Conservation (phyloP, 2,113 vertebrate species). For the Otis tarda region DNA sequence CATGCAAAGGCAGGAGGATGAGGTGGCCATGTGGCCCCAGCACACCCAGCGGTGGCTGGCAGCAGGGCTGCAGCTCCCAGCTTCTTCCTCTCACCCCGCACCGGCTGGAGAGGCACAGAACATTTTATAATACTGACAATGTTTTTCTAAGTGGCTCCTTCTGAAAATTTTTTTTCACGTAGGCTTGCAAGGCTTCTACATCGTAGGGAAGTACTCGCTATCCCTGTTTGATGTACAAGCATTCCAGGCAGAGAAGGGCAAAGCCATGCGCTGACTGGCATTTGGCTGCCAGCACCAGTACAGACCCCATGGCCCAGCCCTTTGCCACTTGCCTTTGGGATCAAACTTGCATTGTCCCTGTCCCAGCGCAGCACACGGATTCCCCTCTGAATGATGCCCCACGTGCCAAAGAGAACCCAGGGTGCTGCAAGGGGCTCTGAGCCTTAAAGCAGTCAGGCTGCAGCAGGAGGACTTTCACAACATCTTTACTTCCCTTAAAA, state of each 20-base stretch:
- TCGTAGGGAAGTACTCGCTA: not conserved
- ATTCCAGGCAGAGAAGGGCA: not conserved
- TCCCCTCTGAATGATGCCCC: not conserved
- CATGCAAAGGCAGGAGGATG: accelerated
- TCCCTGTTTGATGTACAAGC: not conserved
- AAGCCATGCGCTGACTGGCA: accelerated
- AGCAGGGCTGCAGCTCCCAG: not conserved
- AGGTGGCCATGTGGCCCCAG: not conserved
- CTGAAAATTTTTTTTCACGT: not conserved
- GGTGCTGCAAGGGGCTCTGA: not conserved
- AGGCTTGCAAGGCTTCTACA: accelerated
- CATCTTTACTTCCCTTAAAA: not conserved
- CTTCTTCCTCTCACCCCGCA: accelerated
- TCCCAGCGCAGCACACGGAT: accelerated
- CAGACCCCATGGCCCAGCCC: not conserved
- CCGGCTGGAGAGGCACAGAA: accelerated
- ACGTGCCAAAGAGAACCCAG: not conserved
- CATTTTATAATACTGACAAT: not conserved
- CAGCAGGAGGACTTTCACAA: not conserved
- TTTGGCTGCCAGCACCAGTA: not conserved
- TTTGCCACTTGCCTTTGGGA: not conserved
- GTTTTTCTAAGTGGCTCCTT: not conserved
- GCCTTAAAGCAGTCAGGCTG: accelerated
- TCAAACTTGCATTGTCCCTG: not conserved
- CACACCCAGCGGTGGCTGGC: accelerated